Evolutionary conservation across 2,113 vertebrate genomes (phyloP), one percentile per base, ranked within the genome.

Genomic region (Sterna hirundo): DNA sequence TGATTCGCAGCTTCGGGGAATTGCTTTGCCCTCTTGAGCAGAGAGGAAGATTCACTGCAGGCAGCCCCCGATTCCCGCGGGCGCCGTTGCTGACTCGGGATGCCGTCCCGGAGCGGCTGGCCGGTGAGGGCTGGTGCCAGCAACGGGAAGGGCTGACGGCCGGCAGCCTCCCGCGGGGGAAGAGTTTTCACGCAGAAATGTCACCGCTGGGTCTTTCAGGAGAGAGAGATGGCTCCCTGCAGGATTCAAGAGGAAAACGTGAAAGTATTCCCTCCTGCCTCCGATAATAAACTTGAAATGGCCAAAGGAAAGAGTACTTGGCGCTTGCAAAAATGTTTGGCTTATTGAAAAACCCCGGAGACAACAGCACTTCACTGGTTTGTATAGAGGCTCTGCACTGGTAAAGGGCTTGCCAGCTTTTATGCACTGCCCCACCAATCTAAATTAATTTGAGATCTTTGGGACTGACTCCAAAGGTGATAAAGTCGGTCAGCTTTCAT

Each of bases 401-500:
- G 71, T 64, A 81, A 86, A 78, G 58, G 58, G 36, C 64, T 92
- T 92, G 83, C 82, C 85, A 94, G 83, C 8, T 94, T 92, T 94
- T 83, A 58, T 83, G 47, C 51, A 11, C 83, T 95, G 90, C 90
- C 82, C 90, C 95, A 95, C 90, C 76, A 86, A 88, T 95, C 93
- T 95, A 90, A 95, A 96, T 94, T 90, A 90, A 96, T 95, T 88
- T 92, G 96, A 95, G 88, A 94, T 94, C 64, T 96, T 96, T 92
- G 90, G 93, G 95, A 90, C 78, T 66, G 76, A 64, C 79, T 96
- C 96, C 96, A 96, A 86, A 96, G 96, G 93, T 96, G 96, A 96
- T 94, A 95, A 94, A 96, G 79, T 55, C 4, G 20, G 86, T 96
- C 95, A 95, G 83, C 86, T 96, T 96, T 96, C 79, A 93, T 96